Percentiles rank a stretch among this genome's conserved stretches.
phyloP scores from a whole-genome alignment of 2,113 vertebrate species.

The Pungitius pungitius region DNA sequence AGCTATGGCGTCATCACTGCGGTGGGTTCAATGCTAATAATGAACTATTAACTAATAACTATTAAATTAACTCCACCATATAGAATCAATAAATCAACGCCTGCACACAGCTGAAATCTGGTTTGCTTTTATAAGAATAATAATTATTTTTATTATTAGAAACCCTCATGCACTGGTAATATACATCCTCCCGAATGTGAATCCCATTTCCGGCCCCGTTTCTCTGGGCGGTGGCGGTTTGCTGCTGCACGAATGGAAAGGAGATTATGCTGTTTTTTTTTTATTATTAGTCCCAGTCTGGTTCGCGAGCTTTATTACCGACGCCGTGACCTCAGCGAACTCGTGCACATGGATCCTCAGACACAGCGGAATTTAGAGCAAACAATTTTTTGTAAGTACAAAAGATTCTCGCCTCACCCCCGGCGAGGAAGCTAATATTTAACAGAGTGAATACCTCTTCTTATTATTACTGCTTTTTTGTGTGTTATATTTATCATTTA shows the following conservation, averaged over 20 bases:
- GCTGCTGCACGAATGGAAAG: constrained; percentile 34
- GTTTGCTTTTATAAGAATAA: background rate
- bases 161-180: background rate
- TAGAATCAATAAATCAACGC: constrained; percentile 53
- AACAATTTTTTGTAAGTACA: background rate
- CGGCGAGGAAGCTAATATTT: background rate
- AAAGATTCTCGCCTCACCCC: background rate
- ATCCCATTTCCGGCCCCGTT: background rate
- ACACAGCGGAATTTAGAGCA: background rate
- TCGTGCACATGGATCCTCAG: background rate
- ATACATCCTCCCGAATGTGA: background rate
- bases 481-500: background rate
- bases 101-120: constrained; percentile 29
- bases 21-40: constrained; percentile 33
- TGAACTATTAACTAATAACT: too few species aligned
- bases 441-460: background rate
- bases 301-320: constrained; percentile 3
- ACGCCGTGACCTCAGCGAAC: constrained; percentile 6
- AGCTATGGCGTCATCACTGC: constrained; percentile 38
- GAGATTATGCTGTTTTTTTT: constrained; percentile 11
- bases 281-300: constrained; percentile 26
- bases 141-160: background rate
- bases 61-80: constrained; percentile 35
- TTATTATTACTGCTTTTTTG: background rate
- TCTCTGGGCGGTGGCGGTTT: constrained; percentile 14